phyloP scores from a whole-genome alignment of 2,797 vertebrate genomes.

The Molossus alvarezi region DNA sequence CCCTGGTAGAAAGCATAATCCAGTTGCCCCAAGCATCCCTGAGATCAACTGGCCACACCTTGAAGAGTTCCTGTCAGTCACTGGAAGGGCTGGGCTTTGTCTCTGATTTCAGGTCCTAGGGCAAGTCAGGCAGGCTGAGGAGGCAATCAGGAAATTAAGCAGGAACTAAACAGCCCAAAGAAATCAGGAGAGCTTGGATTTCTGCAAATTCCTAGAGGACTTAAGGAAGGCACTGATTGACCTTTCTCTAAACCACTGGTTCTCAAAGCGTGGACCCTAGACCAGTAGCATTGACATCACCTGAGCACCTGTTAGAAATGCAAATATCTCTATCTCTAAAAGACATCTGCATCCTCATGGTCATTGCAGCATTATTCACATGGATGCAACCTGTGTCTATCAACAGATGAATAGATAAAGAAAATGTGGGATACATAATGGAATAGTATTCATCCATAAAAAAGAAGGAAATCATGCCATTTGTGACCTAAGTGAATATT shows the following conservation, averaged over 20 bases:
- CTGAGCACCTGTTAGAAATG: not conserved
- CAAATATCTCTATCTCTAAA: not conserved
- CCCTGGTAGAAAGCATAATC: not conserved
- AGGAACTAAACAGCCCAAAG: not conserved
- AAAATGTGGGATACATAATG: not conserved
- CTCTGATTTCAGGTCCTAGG: not conserved
- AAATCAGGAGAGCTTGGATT: not conserved
- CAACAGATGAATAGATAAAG: not conserved
- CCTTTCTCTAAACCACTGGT: not conserved
- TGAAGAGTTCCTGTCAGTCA: not conserved
- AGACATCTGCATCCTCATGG: no score
- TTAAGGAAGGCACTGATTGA: not conserved
- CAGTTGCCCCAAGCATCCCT: not conserved
- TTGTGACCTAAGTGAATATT: not conserved
- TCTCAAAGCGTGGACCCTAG: not conserved
- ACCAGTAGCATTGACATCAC: not conserved
- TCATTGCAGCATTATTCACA: not conserved
- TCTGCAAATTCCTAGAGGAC: not conserved
- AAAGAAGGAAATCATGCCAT: not conserved
- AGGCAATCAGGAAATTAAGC: conserved; percentile 37
- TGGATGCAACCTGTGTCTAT: not conserved
- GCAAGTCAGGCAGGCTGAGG: not conserved
- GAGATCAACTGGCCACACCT: not conserved
- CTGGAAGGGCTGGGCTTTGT: not conserved
- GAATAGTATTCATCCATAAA: not conserved